A percentile compares a stretch with the other conserved stretches of the same genome.
These are phyloP conservation scores for Myanophis thanlyinensis DNA, from an alignment of 2,113 vertebrate species.

Conservation along the genomic window DNA sequence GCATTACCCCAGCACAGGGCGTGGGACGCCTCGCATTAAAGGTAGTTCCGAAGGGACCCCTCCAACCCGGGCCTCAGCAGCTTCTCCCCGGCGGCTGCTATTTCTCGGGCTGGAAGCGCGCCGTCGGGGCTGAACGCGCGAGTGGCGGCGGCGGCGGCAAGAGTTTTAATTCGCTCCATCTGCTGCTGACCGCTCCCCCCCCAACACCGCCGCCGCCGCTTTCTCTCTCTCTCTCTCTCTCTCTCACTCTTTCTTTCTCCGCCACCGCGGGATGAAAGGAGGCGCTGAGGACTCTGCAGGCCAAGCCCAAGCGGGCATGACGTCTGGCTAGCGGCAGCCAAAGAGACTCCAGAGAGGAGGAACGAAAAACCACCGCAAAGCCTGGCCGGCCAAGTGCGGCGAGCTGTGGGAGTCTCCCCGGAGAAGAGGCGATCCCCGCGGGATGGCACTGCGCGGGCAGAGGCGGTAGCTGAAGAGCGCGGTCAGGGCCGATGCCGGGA, in stretches of 20 bases:
- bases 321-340: constrained; percentile 26
- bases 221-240: neutral
- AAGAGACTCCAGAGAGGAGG: constrained; percentile 16
- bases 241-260: neutral
- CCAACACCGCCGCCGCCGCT: too few species aligned
- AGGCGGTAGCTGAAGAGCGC: neutral
- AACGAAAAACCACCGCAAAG: constrained; percentile 5
- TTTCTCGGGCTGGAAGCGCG: neutral
- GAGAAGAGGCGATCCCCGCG: neutral
- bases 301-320: constrained; percentile 20
- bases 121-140: constrained; percentile 1
- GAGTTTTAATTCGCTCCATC: constrained; percentile 20
- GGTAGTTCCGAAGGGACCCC: neutral
- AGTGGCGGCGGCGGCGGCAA: neutral
- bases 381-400: constrained; percentile 14
- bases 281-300: neutral
- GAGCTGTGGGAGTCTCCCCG: neutral
- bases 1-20: neutral
- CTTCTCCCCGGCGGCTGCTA: neutral
- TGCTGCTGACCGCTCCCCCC: neutral
- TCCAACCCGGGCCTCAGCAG: neutral
- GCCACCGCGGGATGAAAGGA: constrained; percentile 22
- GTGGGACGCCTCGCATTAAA: neutral
- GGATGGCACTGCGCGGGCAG: neutral
- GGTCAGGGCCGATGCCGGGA: neutral